Conservation (phyloP, 30 jellyfish, hydroid and myxozoan species). For the Cassiopea xamachana region DNA sequence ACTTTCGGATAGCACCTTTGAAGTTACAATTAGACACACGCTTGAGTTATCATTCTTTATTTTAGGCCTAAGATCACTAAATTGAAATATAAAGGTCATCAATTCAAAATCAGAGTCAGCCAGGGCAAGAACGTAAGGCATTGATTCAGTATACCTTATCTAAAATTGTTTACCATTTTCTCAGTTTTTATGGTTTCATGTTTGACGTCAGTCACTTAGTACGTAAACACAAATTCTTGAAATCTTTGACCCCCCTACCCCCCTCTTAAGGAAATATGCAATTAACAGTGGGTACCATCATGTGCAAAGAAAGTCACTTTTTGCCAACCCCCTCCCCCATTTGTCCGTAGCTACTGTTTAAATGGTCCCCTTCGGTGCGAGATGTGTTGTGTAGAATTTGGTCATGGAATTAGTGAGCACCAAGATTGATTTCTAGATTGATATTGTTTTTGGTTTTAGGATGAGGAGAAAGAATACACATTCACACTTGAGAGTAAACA, state of each 20-base stretch:
- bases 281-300: too few species aligned
- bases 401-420: too few species aligned
- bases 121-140: slow-evolving; percentile 95
- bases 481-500: slow-evolving; percentile 77
- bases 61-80: slow-evolving; percentile 98
- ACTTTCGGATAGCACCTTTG: too few species aligned
- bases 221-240: too few species aligned
- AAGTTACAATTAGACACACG: too few species aligned
- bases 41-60: neutral
- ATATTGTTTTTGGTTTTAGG: slow-evolving; percentile 54
- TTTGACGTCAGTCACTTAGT: too few species aligned
- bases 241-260: too few species aligned
- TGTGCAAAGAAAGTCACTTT: too few species aligned
- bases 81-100: slow-evolving; percentile 86
- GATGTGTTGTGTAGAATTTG: neutral
- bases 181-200: neutral
- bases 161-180: neutral
- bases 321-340: too few species aligned
- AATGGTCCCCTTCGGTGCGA: neutral
- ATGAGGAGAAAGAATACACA: slow-evolving; percentile 96
- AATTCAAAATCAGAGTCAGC: slow-evolving; percentile 88
- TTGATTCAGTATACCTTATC: neutral
- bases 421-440: neutral
- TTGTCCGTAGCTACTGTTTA: too few species aligned
- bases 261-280: too few species aligned